Conservation (phyloP, 2,888 invertebrate species). For the Barypeithes pellucidus region DNA sequence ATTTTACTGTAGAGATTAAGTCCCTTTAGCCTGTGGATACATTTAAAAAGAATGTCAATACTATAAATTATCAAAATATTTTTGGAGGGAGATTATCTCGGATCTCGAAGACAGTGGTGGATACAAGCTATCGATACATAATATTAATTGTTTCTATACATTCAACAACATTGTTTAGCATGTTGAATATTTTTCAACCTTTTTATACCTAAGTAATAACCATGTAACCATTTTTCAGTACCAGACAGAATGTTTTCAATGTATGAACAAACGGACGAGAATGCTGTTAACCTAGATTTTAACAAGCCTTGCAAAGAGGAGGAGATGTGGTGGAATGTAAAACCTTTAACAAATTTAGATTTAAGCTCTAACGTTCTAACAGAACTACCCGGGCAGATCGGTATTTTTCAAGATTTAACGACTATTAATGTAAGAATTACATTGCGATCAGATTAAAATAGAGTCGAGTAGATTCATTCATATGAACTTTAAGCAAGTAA, state of each 20-base stretch:
- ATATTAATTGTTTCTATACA: background rate
- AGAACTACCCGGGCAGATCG: constrained; percentile 77
- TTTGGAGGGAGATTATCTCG: background rate
- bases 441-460: too few species aligned
- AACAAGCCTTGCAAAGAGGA: constrained; percentile 72
- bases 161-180: background rate
- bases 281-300: constrained; percentile 76
- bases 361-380: constrained; percentile 83
- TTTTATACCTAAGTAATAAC: constrained; percentile 12
- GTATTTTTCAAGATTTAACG: constrained; percentile 78
- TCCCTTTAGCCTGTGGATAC: background rate
- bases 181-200: background rate
- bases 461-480: too few species aligned
- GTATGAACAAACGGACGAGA: constrained; percentile 78
- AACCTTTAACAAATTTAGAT: constrained; percentile 84
- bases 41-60: background rate
- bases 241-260: constrained; percentile 84
- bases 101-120: too few species aligned
- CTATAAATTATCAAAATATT: background rate
- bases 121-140: too few species aligned
- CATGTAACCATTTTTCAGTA: constrained; percentile 71
- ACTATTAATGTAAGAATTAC: constrained; percentile 79
- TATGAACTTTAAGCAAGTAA: background rate
- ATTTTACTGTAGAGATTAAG: background rate
- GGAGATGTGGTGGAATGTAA: constrained; percentile 86